Conservation (phyloP, 2,113 vertebrate species). For the Gymnarchus niloticus region DNA sequence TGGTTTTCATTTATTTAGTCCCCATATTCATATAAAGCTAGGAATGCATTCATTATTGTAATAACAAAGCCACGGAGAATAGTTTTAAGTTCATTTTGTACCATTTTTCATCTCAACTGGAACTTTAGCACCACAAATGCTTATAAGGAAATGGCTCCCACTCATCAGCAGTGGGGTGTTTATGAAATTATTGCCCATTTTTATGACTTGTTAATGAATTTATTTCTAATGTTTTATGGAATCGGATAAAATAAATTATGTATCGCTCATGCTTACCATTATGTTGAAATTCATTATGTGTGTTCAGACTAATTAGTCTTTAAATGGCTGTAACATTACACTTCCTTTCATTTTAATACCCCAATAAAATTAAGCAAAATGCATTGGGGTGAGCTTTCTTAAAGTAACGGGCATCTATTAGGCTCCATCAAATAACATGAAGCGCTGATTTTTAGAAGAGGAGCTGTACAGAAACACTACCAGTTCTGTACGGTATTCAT, state of each 20-base stretch:
- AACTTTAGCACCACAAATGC: background rate
- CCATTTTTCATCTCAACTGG: background rate
- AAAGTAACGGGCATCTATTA: background rate
- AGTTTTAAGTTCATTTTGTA: slow-evolving; percentile 24
- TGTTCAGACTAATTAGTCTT: background rate
- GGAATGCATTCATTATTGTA: slow-evolving; percentile 31
- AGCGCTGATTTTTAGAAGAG: background rate
- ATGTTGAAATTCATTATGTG: background rate
- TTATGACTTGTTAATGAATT: background rate
- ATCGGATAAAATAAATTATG: background rate
- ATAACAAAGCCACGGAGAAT: slow-evolving; percentile 21
- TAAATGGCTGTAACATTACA: background rate
- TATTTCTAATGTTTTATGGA: background rate
- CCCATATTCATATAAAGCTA: slow-evolving; percentile 21
- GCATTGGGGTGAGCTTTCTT: background rate
- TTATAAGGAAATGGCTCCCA: background rate
- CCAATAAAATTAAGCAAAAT: background rate
- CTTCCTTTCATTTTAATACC: background rate
- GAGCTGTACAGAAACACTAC: background rate
- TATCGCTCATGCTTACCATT: background rate
- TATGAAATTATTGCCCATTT: background rate
- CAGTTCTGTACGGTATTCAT: background rate
- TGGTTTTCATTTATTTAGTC: slow-evolving; percentile 9
- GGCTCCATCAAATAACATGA: background rate
- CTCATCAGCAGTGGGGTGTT: background rate